These are phyloP conservation scores for Octodon degus DNA, from an alignment of 2,113 vertebrate genomes.

Conservation along the genomic window DNA sequence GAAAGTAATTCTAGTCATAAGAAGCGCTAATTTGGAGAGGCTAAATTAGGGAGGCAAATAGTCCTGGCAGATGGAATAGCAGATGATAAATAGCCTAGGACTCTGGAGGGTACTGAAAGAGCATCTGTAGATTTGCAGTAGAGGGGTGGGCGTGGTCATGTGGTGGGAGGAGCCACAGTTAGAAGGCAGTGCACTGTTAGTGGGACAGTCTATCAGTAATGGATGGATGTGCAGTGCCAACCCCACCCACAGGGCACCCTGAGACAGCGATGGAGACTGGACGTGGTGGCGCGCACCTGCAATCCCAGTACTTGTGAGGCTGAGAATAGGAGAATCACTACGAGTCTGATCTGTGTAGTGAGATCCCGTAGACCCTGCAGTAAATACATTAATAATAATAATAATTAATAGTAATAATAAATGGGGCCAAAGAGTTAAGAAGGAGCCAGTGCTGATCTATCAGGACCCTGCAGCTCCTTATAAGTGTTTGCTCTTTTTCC, in stretches of 20 bases:
- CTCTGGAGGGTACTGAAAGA: not conserved
- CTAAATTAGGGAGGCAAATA: not conserved
- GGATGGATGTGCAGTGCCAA: rapidly evolving
- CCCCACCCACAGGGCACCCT: too few relatives aligned
- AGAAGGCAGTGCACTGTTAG: not conserved
- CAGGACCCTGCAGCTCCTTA: not conserved
- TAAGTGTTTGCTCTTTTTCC: not conserved
- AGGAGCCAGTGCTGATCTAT: not conserved
- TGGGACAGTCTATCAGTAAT: too few relatives aligned
- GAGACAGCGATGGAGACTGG: too few relatives aligned
- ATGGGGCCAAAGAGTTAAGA: rapidly evolving
- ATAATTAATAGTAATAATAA: too few relatives aligned
- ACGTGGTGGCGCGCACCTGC: too few relatives aligned
- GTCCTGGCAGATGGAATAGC: not conserved
- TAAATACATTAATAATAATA: too few relatives aligned
- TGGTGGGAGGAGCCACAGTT: not conserved
- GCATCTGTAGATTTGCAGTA: not conserved
- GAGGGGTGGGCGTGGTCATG: rapidly evolving
- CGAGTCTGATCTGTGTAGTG: too few relatives aligned
- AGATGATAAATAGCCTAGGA: not conserved
- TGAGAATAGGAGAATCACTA: too few relatives aligned
- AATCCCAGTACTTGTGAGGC: too few relatives aligned
- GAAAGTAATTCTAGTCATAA: not conserved
- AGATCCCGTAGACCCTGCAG: too few relatives aligned
- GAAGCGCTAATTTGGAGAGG: not conserved